Evolutionary conservation across 2,113 vertebrate species (phyloP), one percentile per base, ranked within the genome.

Genomic region (Empidonax alnorum): DNA sequence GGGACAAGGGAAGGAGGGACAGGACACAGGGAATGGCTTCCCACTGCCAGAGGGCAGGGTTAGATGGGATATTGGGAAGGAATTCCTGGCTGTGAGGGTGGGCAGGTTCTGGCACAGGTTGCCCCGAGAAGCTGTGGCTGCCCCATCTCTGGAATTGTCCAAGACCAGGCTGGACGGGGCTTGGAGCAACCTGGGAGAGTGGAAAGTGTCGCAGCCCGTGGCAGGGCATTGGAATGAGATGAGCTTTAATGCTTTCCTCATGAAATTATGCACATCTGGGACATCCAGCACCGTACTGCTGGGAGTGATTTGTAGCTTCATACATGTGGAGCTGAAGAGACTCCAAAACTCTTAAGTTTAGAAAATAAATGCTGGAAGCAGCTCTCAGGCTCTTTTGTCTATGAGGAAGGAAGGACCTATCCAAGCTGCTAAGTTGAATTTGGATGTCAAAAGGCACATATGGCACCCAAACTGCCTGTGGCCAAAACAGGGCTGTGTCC

Each of bases 121-220:
- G 37, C 12, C 9, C 30, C 41, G 55, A 89, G 87, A 0, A 69
- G 30, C 63, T 55, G 63, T 22, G 63, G n/a, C 47, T 76, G 63
- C 25, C 30, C n/a, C n/a, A 69, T 41, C 25, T n/a, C 41, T 76
- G 56, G 35, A 0, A 77, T 22, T 49, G 14, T 2, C 8, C 56
- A 47, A 33, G 41, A 12, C 12, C 68, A 20, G 18, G 55, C 0
- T 9, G 47, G 63, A 31, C 0, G 0, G 16, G 20, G 16, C 9
- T n/a, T 53, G n/a, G 30, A 56, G 12, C 18, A 76, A 0, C 24
- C 7, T 12, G 39, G n/a, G 16, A 1, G 0, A 31, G 55, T 47
- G 30, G 46, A 15, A 84, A 7, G 9, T 63, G 39, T 69, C 22
- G 21, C 31, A 77, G 27, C 22, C 35, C 12, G 27, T 9, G 22